Conservation (phyloP, 2,888 invertebrate genomes). For the Drosophila paranaensis region DNA sequence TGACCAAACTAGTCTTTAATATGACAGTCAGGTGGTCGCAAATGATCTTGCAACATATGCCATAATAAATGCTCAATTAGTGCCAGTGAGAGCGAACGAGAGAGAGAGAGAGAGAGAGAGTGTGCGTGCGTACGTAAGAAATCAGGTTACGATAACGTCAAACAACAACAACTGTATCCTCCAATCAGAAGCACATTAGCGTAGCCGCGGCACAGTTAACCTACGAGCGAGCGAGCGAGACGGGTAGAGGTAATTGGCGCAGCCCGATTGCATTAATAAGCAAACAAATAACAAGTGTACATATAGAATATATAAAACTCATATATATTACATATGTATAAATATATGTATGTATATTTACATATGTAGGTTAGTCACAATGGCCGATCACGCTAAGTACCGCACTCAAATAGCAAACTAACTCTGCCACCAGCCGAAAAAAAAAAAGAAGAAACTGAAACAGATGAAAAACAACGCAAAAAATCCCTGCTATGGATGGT, state of each 20-base stretch:
- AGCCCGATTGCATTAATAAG: conserved; percentile 37
- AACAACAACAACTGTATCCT: conserved; percentile 14
- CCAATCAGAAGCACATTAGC: conserved; percentile 24
- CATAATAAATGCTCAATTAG: conserved; percentile 4
- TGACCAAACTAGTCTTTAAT: conserved; percentile 63
- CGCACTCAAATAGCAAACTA: conserved; percentile 11
- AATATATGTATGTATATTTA: background rate
- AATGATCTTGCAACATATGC: conserved; percentile 40
- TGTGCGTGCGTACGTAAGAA: background rate
- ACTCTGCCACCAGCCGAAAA: background rate
- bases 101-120: conserved; percentile 3
- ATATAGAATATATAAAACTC: background rate
- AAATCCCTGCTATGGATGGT: background rate
- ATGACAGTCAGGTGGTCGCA: conserved; percentile 63
- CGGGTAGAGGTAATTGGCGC: conserved; percentile 21
- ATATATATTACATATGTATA: background rate
- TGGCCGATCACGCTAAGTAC: conserved; percentile 46
- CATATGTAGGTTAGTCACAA: conserved; percentile 35
- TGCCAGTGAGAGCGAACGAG: background rate
- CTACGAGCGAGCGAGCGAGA: conserved; percentile 2
- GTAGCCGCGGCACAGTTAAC: background rate
- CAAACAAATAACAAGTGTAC: conserved; percentile 11
- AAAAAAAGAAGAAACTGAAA: background rate
- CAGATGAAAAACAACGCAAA: background rate
- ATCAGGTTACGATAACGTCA: background rate